Base-by-base conservation (phyloP, 2,888 invertebrate genomes). In the Steinernema hermaphroditum region DNA sequence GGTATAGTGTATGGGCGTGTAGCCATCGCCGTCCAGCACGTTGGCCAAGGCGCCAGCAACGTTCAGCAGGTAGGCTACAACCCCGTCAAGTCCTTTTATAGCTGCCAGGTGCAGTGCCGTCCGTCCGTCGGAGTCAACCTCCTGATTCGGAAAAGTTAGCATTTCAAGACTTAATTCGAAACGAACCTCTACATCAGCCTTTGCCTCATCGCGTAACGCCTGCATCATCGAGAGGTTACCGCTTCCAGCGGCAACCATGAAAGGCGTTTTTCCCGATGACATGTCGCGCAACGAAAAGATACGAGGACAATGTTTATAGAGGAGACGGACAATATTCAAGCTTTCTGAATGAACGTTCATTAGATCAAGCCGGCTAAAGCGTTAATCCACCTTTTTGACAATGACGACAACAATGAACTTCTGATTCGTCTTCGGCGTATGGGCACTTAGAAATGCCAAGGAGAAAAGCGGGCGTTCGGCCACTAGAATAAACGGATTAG, bases 1-100 rank as follows among this genome's bases (percentile, higher is more conserved):
- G 27, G 62, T 32, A 32, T 62, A 62, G 62, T 62, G 62, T 32
- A 62, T 62, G 2, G 62, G 62, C 32, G 62, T 62, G 62, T 62
- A 62, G 16, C 62, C 62, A 32, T 62, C 62, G 62, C 62, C 62
- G 62, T 62, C 62, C 1, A n/a, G 16, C 16, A 62, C 62, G 12
- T 29, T 32, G 32, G 62, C 62, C 32, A 32, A 62, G 12, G 62
- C 62, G 1, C 62, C 62, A 2, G 27, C 62, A 2, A 9, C 29
- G 32, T 62, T 29, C 34, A 62, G 29, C 29, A 62, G 62, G 32
- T 62, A 62, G 32, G 14, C 34, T 9, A 62, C 62, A 1, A 62
- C 62, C 6, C 1, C 62, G n/a, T 62, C 32, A 32, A 62, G 29
- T 16, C 62, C 62, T 9, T 29, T 32, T 9, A 9, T n/a, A 16